Conservation (phyloP, 2,888 invertebrate genomes). For the Campopleginae sp. region DNA sequence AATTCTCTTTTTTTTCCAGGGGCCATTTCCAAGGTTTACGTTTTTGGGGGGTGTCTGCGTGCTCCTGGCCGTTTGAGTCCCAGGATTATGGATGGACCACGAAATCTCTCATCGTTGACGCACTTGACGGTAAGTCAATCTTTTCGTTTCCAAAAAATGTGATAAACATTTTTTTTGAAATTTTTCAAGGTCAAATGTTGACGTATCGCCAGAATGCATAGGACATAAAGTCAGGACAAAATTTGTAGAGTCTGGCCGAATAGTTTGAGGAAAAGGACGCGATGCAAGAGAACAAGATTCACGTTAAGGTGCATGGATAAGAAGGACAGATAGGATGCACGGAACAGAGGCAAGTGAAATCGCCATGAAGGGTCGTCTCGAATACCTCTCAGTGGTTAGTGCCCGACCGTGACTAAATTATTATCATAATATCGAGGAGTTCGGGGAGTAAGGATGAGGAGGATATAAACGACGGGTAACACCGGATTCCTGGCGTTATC, state of each 20-base stretch:
- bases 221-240: not conserved
- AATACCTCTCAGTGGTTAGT: slow-evolving; percentile 65
- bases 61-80: not conserved
- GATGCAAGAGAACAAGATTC: slow-evolving; percentile 2
- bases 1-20: not conserved
- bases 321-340: slow-evolving; percentile 32
- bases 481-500: slow-evolving; percentile 66
- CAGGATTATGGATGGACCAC: not conserved
- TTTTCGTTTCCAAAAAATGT: not conserved
- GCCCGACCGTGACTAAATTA: slow-evolving; percentile 65
- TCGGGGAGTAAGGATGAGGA: slow-evolving; percentile 37
- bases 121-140: not conserved
- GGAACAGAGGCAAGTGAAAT: slow-evolving; percentile 5
- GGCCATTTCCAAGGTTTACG: not conserved
- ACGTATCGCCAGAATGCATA: not conserved
- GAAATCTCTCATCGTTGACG: not conserved
- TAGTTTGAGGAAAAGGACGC: slow-evolving; percentile 18
- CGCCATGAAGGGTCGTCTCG: slow-evolving; percentile 52
- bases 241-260: slow-evolving; percentile 12
- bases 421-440: slow-evolving; percentile 68
- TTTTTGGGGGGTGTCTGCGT: not conserved
- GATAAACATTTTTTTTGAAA: too few relatives aligned
- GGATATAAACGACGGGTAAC: slow-evolving; percentile 58
- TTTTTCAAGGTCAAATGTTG: too few relatives aligned
- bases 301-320: not conserved